Base-by-base conservation (phyloP, 2,797 vertebrate genomes). In the Clarias pachynema region DNA sequence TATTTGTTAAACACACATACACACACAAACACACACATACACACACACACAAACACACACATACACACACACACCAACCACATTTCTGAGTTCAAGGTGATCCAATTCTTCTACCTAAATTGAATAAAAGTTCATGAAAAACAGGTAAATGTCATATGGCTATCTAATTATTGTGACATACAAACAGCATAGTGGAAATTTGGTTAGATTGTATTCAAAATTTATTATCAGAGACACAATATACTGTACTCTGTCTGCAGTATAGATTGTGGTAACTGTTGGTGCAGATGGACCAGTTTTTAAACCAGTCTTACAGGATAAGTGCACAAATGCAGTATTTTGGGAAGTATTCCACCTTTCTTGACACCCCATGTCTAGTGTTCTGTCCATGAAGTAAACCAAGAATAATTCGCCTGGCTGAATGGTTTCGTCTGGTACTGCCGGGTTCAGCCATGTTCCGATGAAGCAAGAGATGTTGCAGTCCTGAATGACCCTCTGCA, bases 81-180 rank as follows among this genome's bases (percentile, higher is more conserved):
- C 79, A 84, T 86, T 89, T 87, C 86, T 72, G 65, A 74, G 86
- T 88, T 83, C 65, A 86, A 85, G 88, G 89, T 93, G 94, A 94
- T 93, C 93, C 90, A 88, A 94, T 95, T 91, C 84, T 4, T 85
- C 86, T 92, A 92, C 91, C 89, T 44, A 88, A 78, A 86, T 72
- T 90, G 93, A 93, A 9, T 60, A 65, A 65, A 92, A 87, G 89
- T 24, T 85, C 86, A 92, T 92, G 92, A 94, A 89, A 89, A 90
- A 14, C 16, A 77, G 53, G 66, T 31, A 77, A 84, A 60, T 82
- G 70, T 68, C n/a, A 73, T 4, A 40, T 4, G 16, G 9, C 86
- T 74, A 82, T 63, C 26, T 62, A 77, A 85, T 80, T n/a, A 85
- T 24, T 22, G 26, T 56, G 44, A 69, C 18, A 8, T 77, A 83